phyloP scores from a whole-genome alignment of 2,113 vertebrate species.

The Spea multiplicata region DNA sequence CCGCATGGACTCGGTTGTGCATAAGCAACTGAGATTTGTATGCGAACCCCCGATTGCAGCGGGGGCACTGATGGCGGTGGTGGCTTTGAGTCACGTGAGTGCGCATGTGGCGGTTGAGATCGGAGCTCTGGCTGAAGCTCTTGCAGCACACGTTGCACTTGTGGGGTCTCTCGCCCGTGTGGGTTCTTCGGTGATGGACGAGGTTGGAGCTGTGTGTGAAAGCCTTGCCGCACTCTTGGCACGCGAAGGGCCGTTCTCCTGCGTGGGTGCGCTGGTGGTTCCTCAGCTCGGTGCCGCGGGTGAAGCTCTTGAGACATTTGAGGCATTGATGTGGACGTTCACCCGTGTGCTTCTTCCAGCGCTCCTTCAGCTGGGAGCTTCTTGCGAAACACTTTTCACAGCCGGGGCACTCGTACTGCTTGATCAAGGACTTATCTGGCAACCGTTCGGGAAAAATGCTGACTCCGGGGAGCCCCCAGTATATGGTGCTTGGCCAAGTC shows the following conservation, averaged over 20 bases:
- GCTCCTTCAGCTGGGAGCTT: slow-evolving; percentile 28
- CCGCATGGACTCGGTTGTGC: slow-evolving; percentile 37
- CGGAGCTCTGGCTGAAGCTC: slow-evolving; percentile 47
- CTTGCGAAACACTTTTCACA: slow-evolving; percentile 41
- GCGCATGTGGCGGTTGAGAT: slow-evolving; percentile 45
- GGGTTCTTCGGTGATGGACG: slow-evolving; percentile 38
- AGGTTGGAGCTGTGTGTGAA: slow-evolving; percentile 43
- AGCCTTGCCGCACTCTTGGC: slow-evolving; percentile 35
- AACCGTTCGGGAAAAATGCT: neutral
- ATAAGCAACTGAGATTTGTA: slow-evolving; percentile 40
- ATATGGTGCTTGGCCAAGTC: neutral
- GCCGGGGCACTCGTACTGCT: slow-evolving; percentile 19
- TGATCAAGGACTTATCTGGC: neutral
- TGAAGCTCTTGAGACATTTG: slow-evolving; percentile 43
- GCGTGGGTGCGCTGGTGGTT: slow-evolving; percentile 45
- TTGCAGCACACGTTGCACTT: slow-evolving; percentile 34
- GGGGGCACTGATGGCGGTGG: slow-evolving; percentile 29
- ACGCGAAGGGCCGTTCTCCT: slow-evolving; percentile 30
- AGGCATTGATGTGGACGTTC: slow-evolving; percentile 41
- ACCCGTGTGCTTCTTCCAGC: slow-evolving; percentile 26
- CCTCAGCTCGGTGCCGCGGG: slow-evolving; percentile 34
- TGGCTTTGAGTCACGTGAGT: slow-evolving; percentile 41
- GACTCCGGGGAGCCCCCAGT: slow-evolving; percentile 2
- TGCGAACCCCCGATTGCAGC: slow-evolving; percentile 37
- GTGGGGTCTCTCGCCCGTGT: slow-evolving; percentile 34